Percentiles rank a stretch among this genome's conserved stretches.
phyloP scores from a whole-genome alignment of 2,797 vertebrate species.

The Eleutherodactylus coqui region DNA sequence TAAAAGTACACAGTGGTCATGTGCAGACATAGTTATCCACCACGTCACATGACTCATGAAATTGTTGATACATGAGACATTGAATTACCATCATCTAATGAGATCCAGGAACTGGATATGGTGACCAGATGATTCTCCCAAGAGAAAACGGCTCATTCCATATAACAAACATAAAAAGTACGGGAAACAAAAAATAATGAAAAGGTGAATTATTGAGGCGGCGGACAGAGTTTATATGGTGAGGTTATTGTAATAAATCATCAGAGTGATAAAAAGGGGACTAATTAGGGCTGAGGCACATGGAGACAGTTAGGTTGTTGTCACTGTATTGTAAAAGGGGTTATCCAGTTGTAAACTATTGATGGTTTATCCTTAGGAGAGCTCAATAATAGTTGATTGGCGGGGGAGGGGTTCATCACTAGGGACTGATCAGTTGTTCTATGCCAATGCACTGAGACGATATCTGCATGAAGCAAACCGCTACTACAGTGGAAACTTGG shows the following conservation, averaged over 20 bases:
- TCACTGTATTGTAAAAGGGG: too few species aligned
- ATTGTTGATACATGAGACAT: background rate
- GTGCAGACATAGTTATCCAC: background rate
- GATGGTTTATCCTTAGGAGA: too few species aligned
- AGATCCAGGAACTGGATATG: background rate
- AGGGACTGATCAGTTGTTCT: too few species aligned
- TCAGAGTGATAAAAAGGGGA: background rate
- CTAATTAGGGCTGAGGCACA: background rate
- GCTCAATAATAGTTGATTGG: too few species aligned
- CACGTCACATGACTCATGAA: background rate
- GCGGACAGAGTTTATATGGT: background rate
- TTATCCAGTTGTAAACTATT: too few species aligned
- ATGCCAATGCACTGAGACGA: too few species aligned
- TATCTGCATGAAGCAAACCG: too few species aligned
- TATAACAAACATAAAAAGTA: background rate
- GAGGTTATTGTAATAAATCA: constrained; percentile 4
- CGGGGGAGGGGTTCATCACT: too few species aligned
- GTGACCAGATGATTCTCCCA: background rate
- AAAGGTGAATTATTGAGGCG: background rate
- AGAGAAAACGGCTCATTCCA: background rate
- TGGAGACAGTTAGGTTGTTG: background rate
- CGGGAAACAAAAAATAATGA: background rate
- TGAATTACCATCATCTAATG: background rate
- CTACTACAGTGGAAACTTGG: too few species aligned
- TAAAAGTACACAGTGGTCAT: background rate